Conservation (phyloP, 2,888 invertebrate genomes). For the Kuschelorhynchus macadamiae region DNA sequence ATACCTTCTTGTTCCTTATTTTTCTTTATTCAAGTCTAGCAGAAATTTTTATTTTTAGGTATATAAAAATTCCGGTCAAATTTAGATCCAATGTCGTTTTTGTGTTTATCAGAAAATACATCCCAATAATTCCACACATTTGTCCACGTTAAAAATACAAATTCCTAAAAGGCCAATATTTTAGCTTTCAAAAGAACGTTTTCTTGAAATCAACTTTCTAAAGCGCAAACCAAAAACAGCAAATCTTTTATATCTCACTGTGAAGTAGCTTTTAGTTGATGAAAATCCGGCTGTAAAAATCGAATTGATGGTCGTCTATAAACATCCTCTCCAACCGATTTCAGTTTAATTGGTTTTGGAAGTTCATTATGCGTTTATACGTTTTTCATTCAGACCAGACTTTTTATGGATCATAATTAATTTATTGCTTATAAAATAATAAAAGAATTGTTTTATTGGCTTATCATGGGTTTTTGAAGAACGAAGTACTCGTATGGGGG, state of each 20-base stretch:
- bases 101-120: too few species aligned
- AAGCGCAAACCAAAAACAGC: constrained; percentile 32
- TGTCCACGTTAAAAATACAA: not conserved
- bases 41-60: too few species aligned
- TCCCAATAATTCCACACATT: too few species aligned
- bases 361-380: constrained; percentile 45
- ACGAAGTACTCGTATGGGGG: too few species aligned
- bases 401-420: too few species aligned
- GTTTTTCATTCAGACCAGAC: constrained; percentile 22
- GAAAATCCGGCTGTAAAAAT: constrained; percentile 51
- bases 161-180: not conserved
- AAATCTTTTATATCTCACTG: constrained; percentile 38
- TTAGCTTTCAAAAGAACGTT: not conserved
- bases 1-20: too few species aligned
- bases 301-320: constrained; percentile 44
- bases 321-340: constrained; percentile 49
- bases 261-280: constrained; percentile 51
- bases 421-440: constrained; percentile 30
- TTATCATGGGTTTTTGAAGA: too few species aligned
- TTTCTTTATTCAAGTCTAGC: too few species aligned
- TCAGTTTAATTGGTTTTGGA: constrained; percentile 49
- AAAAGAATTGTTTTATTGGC: not conserved
- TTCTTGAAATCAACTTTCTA: constrained; percentile 16
- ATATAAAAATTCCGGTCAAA: too few species aligned
- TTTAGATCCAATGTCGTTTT: too few species aligned